phyloP scores from a whole-genome alignment of 1,140 invertebrate species.

The Bombus affinis region DNA sequence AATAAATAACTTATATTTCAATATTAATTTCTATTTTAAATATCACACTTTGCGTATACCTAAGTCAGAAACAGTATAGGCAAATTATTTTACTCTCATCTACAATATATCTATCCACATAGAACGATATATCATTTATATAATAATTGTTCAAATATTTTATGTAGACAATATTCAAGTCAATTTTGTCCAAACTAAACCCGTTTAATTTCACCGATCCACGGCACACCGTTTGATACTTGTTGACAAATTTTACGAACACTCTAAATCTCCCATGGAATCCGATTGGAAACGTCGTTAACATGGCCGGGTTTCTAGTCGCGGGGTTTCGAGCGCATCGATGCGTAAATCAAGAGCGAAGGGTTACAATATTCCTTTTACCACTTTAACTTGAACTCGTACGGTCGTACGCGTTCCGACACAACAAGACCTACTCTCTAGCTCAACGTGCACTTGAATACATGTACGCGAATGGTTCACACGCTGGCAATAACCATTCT shows the following conservation, averaged over 20 bases:
- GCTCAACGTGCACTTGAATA: no score
- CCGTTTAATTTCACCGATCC: not conserved
- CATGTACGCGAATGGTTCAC: not conserved
- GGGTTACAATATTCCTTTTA: not conserved
- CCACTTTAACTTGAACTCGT: not conserved
- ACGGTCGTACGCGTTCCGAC: not conserved
- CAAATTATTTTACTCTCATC: not conserved
- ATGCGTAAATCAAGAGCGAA: slow-evolving; percentile 26
- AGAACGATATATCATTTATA: not conserved
- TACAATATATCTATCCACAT: not conserved
- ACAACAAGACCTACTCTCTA: not conserved
- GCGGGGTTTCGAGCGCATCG: not conserved
- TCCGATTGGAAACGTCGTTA: not conserved
- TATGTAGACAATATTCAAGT: not conserved
- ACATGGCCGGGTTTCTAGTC: not conserved
- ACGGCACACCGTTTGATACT: not conserved
- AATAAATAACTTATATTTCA: no score
- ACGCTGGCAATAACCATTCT: slow-evolving; percentile 27
- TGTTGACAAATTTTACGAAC: slow-evolving; percentile 6
- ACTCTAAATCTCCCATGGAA: not conserved
- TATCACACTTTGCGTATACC: no score
- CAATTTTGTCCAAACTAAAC: not conserved
- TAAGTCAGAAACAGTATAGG: not conserved
- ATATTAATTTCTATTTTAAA: no score
- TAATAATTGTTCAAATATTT: not conserved